phyloP scores from a whole-genome alignment of 2,797 vertebrate genomes.

The Cichlasoma orientale region DNA sequence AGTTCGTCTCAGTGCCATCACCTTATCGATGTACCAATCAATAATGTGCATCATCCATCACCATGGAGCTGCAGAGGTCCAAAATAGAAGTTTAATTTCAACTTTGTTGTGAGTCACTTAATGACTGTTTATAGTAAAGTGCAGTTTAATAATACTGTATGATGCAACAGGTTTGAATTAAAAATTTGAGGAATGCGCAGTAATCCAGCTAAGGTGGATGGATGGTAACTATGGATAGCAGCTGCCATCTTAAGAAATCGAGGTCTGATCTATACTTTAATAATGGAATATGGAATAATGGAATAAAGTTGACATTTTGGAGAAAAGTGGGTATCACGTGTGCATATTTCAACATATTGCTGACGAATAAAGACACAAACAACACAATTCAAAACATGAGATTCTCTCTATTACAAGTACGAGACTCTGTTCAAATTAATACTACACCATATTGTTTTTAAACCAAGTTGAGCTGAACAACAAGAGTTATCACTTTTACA shows the following conservation, averaged over 20 bases:
- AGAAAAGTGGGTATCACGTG: too few species aligned
- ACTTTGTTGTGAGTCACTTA: not conserved
- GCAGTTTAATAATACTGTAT: not conserved
- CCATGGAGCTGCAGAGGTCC: constrained; percentile 4
- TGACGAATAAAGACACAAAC: too few species aligned
- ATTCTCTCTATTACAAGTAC: not conserved
- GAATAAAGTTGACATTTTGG: too few species aligned
- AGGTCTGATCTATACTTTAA: too few species aligned
- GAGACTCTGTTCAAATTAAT: not conserved
- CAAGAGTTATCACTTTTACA: not conserved
- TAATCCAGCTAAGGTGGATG: not conserved
- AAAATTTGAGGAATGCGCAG: not conserved
- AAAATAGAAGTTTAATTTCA: not conserved
- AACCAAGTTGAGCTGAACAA: too few species aligned
- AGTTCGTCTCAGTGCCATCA: constrained; percentile 42
- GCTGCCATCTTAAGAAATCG: not conserved
- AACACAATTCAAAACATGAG: not conserved
- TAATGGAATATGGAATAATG: too few species aligned
- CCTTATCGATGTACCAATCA: constrained; percentile 60
- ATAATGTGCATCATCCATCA: constrained; percentile 60
- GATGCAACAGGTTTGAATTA: not conserved
- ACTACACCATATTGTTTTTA: too few species aligned
- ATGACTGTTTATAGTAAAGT: not conserved
- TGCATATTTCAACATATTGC: too few species aligned
- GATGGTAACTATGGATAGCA: not conserved